Evolutionary conservation across 2,888 invertebrate genomes (phyloP), one percentile per base, ranked within the genome.

Genomic region (Drosophila limbata): DNA sequence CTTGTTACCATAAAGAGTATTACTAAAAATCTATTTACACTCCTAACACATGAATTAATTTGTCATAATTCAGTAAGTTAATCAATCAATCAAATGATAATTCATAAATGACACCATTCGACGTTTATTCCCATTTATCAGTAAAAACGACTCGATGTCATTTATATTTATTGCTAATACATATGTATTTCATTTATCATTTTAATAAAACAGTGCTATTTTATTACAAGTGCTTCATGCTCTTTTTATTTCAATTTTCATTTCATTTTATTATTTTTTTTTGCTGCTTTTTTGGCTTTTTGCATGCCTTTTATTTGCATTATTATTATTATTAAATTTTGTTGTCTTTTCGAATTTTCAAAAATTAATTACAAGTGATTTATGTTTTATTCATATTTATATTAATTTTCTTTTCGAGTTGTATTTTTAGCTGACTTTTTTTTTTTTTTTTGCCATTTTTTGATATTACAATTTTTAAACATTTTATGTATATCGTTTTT

Each of bases 181-280:
- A 40, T 57, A 77, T 86, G 84, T 84, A 79, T 86, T 78, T 78
- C 69, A 65, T 63, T 86, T 82, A 73, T 76, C 64, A 50, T 77
- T 84, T 83, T 86, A 84, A 88, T 81, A 87, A 84, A 84, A 87
- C 88, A 88, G 85, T 87, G 87, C 88, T 88, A 85, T 84, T 86
- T 88, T 87, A 85, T 85, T 88, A 88, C 88, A 88, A 85, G 81
- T 88, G 88, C 84, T 73, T 86, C 87, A 69, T 73, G 85, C 51
- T 80, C 52, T 68, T 57, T 52, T 53, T 45, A 42, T 64, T 63
- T 48, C 40, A 55, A 59, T 40, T 69, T 51, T 60, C 31, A 59
- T 42, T 61, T 52, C 66, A 70, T 56, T 66, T 56, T 69, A 17
- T 33, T 45, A n/a, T 25, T 48, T 33, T 52, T 51, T 60, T 69